Evolutionary conservation across 2,888 invertebrate species (phyloP).

Genomic region (Latrodectus elegans): DNA sequence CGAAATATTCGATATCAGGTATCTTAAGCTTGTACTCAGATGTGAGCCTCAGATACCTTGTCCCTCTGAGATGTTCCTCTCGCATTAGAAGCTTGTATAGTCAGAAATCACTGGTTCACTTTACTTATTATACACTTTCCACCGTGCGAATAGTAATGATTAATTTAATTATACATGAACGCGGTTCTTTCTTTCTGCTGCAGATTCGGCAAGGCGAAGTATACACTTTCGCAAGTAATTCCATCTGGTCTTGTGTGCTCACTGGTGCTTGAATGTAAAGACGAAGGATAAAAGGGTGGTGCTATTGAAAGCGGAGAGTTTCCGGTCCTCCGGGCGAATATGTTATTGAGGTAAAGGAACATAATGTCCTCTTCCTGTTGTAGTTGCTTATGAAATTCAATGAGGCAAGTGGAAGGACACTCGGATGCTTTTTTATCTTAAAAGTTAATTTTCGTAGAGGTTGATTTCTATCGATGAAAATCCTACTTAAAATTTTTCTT

Average conservation of each 20-base stretch:
- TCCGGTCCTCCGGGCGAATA: neutral
- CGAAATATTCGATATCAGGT: too few species aligned
- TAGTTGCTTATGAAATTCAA: neutral
- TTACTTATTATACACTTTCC: too few species aligned
- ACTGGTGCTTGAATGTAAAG: neutral
- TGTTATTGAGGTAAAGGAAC: neutral
- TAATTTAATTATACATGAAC: neutral
- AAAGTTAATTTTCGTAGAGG: neutral
- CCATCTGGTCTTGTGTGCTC: conserved; percentile 3
- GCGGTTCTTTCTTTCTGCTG: neutral
- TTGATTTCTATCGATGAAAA: too few species aligned
- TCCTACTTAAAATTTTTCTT: too few species aligned
- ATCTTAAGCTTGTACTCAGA: too few species aligned
- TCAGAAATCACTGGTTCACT: too few species aligned
- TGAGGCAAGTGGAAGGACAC: neutral
- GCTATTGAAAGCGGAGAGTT: neutral
- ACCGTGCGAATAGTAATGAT: neutral
- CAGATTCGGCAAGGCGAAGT: neutral
- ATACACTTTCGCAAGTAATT: neutral
- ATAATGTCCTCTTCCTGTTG: neutral
- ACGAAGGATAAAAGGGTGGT: neutral
- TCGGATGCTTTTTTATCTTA: neutral
- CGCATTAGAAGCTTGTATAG: too few species aligned
- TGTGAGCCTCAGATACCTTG: too few species aligned
- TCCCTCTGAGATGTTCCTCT: too few species aligned